Evolutionary conservation across 23 tunicate genomes (phyloP), one percentile per base, ranked within the genome.

Genomic region (Halocynthia aurantium): DNA sequence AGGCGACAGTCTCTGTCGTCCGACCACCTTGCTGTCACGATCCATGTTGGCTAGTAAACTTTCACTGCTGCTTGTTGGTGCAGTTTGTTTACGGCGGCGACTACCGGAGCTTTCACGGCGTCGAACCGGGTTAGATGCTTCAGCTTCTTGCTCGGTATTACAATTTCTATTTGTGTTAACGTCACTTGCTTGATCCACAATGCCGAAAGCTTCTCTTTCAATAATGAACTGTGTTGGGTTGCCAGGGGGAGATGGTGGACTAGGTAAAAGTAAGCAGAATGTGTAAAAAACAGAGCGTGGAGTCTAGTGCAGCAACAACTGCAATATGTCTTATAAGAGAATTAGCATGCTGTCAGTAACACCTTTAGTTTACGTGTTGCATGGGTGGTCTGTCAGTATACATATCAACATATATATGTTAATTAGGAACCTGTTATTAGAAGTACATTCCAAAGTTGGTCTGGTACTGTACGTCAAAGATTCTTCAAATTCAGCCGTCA

Each of bases 41-140:
- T 74, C 63, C 17, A 20, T 53, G 67, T 74, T 74, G 54, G 31
- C 70, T 40, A 71, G 76, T 52, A 52, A 6, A 71, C 76, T 71
- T 22, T 52, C 56, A 71, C 18, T 50, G 49, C 55, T 71, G 76
- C 56, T 71, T 71, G 76, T 71, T 52, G 76, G 17, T 0, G 17
- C 76, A 52, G 22, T 22, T 52, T 13, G 63, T 50, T 54, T 62
- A 74, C 21, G 63, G 22, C 78, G n/a, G 31, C 63, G 63, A 21
- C 61, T 8, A 1, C 63, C 62, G 9, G 70, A 40, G 31, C 70
- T 65, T 65, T 49, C 70, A 20, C 70, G 22, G 70, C 70, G 70
- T 9, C 70, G 70, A 15, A 65, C 22, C 19, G 70, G 19, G 19
- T 65, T 40, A 10, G 19, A 9, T 11, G 70, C 5, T 20, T 6